Percentiles rank a stretch among this genome's conserved stretches.
These are phyloP conservation scores for Cricetomys ansorgei DNA, from an alignment of 2,113 vertebrate genomes.

Conservation along the genomic window DNA sequence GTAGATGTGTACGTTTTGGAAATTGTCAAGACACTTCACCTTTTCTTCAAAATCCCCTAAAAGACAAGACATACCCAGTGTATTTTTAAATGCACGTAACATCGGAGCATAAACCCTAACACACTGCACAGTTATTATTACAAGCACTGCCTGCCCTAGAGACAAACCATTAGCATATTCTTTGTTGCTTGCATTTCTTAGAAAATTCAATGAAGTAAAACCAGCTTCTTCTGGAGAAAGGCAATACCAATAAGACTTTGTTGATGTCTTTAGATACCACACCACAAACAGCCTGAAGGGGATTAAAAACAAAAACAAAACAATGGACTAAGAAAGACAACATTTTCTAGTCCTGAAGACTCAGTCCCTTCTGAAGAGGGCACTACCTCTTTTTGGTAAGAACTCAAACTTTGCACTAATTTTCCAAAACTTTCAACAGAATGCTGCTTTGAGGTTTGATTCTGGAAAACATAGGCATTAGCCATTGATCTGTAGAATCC, in stretches of 20 bases:
- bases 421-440: constrained; percentile 23
- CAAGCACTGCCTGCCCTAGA: not conserved
- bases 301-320: not conserved
- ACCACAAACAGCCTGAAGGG: not conserved
- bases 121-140: not conserved
- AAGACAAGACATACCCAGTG: constrained; percentile 62
- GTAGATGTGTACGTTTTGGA: constrained; percentile 93
- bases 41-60: constrained; percentile 95
- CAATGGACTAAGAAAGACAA: not conserved
- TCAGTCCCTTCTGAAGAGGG: not conserved
- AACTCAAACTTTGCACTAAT: not conserved
- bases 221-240: constrained; percentile 57
- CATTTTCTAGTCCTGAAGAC: not conserved
- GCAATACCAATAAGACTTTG: not conserved
- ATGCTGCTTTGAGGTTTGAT: constrained; percentile 9
- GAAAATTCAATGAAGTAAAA: constrained; percentile 52
- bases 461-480: not conserved
- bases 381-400: constrained; percentile 5
- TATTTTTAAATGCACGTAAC: not conserved
- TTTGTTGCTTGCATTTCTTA: constrained; percentile 25
- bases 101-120: constrained; percentile 5
- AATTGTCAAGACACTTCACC: constrained; percentile 96
- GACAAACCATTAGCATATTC: constrained; percentile 2
- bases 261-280: not conserved
- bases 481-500: not conserved